These are phyloP conservation scores for Harpalus rufipes DNA, from an alignment of 2,888 invertebrate species.

Conservation along the genomic window DNA sequence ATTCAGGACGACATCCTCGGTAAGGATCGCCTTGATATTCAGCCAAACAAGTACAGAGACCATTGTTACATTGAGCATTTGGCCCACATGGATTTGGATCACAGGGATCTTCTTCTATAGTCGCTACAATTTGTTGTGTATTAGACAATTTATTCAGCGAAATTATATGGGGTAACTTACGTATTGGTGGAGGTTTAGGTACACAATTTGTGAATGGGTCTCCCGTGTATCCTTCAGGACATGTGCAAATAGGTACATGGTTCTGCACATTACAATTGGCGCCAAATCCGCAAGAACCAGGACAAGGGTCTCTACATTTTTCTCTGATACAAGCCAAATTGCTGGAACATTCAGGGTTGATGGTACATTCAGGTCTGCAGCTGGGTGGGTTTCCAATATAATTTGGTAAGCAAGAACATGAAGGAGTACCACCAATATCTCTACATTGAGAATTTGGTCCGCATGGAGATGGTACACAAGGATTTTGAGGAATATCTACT, in stretches of 20 bases:
- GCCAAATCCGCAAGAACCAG: conserved; percentile 85
- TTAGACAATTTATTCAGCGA: background rate
- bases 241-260: conserved; percentile 88
- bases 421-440: conserved; percentile 78
- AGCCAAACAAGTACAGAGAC: conserved; percentile 73
- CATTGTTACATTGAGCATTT: conserved; percentile 79
- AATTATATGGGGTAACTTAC: conserved; percentile 74
- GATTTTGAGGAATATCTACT: conserved; percentile 77
- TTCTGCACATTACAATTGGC: conserved; percentile 86
- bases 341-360: conserved; percentile 85
- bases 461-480: conserved; percentile 86
- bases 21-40: conserved; percentile 78
- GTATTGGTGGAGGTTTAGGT: conserved; percentile 77
- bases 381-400: conserved; percentile 87
- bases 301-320: conserved; percentile 87
- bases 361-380: conserved; percentile 87
- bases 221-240: conserved; percentile 84
- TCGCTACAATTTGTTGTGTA: background rate
- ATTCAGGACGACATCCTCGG: conserved; percentile 80
- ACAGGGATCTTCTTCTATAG: conserved; percentile 77
- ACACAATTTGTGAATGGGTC: conserved; percentile 87
- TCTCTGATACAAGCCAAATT: conserved; percentile 85
- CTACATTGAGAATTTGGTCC: conserved; percentile 84
- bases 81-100: conserved; percentile 82
- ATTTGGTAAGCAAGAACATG: conserved; percentile 83